Evolutionary conservation across 1,140 invertebrate species (phyloP), one percentile per base, ranked within the genome.

Genomic region (Dryas iulia): DNA sequence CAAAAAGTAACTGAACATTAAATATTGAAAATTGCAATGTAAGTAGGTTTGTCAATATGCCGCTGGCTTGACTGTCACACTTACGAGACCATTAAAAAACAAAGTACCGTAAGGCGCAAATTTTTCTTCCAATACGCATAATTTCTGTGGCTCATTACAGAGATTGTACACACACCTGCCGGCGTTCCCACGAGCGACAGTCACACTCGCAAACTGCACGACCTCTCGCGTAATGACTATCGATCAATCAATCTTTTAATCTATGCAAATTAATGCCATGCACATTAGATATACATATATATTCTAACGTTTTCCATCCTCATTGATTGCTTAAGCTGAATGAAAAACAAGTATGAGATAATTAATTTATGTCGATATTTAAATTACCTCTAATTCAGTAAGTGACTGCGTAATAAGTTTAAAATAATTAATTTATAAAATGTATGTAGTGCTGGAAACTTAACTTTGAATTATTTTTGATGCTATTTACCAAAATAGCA

Each of bases 121-220:
- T 69, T 66, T 69, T 62, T 59, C 62, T 58, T 66, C 54, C 33
- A 62, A 69, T 57, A 31, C 23, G 47, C 31, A 61, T 68, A 60
- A 68, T 56, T 56, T 56, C 28, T 21, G 23, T 64, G 26, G 14
- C 26, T 56, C 52, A 56, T 68, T 68, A 59, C 67, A 25, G 68
- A 58, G 65, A 72, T 69, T 39, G 52, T 18, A 54, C 47, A 7
- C 54, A 33, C 81, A 81, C 79, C 81, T 83, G 81, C 72, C 63
- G 62, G 59, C 57, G 68, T 79, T 83, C 81, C 76, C 81, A 83
- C 81, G 8, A 47, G 35, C 35, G 79, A 59, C 72, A 54, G 53
- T 70, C 35, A 69, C 35, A 69, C 66, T 54, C 23, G 66, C 47
- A 60, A 25, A 60, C 28, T 30, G 56, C 66, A 33, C 52, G 61